Evolutionary conservation across 2,797 vertebrate genomes (phyloP), one percentile per base, ranked within the genome.

Genomic region (Fratercula arctica): DNA sequence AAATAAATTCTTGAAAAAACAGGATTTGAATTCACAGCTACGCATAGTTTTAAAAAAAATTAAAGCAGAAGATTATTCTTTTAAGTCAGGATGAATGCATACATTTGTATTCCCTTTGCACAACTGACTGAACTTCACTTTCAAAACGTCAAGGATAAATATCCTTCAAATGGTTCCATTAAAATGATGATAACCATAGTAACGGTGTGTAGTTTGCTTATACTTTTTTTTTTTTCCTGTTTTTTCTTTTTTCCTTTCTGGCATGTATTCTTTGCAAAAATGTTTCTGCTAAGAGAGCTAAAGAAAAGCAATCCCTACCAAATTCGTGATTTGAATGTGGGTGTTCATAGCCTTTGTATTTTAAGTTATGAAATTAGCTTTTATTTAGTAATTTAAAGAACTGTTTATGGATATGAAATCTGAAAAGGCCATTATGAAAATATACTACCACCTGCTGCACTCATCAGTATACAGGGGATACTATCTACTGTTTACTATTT

Each of bases 141-240:
- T 95, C 87, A 96, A 97, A 98, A 97, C 95, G 78, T 97, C 96
- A 97, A 90, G 96, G 82, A 97, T 97, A 98, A 97, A 97, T 96
- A 97, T 94, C 96, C 54, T 96, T 95, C 73, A 97, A 97, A 96
- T 79, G n/a, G 37, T 92, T 97, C 84, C 72, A 95, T 94, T 97
- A 97, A 96, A 95, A 48, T 64, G n/a, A 93, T 31, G n/a, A 97
- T 96, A 97, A 95, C 87, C 92, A 95, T 86, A 96, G 94, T 89
- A 94, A 96, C 74, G 7, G 48, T 75, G 45, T 50, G 33, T 70
- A 46, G 11, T 84, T 97, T 97, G n/a, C 89, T 85, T 97, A 93
- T 45, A 89, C 16, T 8, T 88, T 70, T 70, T 51, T 35, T 35
- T 67, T n/a, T 56, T 15, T 19, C 8, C 17, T 41, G 14, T 45